These are phyloP conservation scores for Patella ulyssiponensis DNA, from an alignment of 2,888 invertebrate genomes.

Conservation along the genomic window DNA sequence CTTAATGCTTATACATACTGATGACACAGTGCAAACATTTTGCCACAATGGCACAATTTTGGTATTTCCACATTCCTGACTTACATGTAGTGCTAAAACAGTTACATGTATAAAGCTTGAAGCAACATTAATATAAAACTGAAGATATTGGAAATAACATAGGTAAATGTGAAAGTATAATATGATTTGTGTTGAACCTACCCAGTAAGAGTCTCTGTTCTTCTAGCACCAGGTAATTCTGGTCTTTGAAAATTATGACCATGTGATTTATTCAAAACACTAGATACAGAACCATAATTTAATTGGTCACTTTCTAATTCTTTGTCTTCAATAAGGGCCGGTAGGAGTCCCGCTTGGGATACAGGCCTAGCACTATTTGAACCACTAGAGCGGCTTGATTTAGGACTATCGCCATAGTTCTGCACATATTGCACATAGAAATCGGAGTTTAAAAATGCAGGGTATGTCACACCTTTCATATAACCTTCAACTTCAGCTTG, in stretches of 20 bases:
- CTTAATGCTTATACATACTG: no score
- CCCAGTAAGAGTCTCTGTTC: constrained; percentile 45
- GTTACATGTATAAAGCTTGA: no score
- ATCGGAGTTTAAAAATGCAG: constrained; percentile 92
- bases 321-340: constrained; percentile 89
- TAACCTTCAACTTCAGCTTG: constrained; percentile 86
- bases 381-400: constrained; percentile 65
- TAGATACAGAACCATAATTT: constrained; percentile 26
- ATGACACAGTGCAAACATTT: no score
- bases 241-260: constrained; percentile 17
- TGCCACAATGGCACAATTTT: no score
- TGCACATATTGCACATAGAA: constrained; percentile 81
- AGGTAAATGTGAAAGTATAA: no score
- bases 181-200: constrained; percentile 26
- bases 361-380: constrained; percentile 65
- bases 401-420: constrained; percentile 67
- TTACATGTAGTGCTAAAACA: no score
- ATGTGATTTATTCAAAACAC: constrained; percentile 32
- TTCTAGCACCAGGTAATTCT: constrained; percentile 25
- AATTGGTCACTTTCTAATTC: constrained; percentile 75
- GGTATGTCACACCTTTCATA: constrained; percentile 90
- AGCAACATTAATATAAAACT: no score
- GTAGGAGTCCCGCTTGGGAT: constrained; percentile 73
- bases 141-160: no score
- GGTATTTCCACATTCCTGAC: no score